A percentile compares a stretch with the other conserved stretches of the same genome.
These are phyloP conservation scores for Pocota personata DNA, from an alignment of 2,888 invertebrate genomes.

Conservation along the genomic window DNA sequence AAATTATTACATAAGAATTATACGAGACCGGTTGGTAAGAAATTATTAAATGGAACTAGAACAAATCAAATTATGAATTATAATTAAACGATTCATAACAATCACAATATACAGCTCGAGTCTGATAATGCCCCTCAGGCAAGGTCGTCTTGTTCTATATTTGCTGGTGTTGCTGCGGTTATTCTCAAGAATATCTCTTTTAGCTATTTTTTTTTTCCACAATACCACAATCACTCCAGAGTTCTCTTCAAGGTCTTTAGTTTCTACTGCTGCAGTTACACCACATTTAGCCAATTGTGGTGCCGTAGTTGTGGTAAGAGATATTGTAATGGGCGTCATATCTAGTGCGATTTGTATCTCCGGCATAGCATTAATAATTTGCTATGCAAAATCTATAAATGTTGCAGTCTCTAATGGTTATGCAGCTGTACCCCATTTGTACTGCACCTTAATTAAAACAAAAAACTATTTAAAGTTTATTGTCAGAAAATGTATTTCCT, in stretches of 20 bases:
- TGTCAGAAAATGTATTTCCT: no score
- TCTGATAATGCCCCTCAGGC: conserved; percentile 43
- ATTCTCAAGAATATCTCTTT: conserved; percentile 54
- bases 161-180: conserved; percentile 19
- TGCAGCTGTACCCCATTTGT: neutral
- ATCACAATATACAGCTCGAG: conserved; percentile 15
- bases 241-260: conserved; percentile 54
- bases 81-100: conserved; percentile 42
- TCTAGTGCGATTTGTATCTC: conserved; percentile 66
- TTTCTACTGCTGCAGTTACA: conserved; percentile 44
- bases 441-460: neutral
- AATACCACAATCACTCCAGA: conserved; percentile 62
- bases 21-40: neutral
- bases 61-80: conserved; percentile 12
- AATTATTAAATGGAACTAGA: neutral
- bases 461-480: neutral
- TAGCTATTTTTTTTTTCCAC: conserved; percentile 16
- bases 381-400: conserved; percentile 46
- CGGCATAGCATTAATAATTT: conserved; percentile 58
- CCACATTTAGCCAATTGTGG: conserved; percentile 35
- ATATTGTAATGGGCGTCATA: conserved; percentile 67
- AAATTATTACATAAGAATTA: conserved; percentile 12
- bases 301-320: conserved; percentile 46
- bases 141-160: conserved; percentile 62
- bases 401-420: conserved; percentile 2